These are phyloP conservation scores for Nyctalus aviator DNA, from an alignment of 2,797 vertebrate genomes.

Conservation along the genomic window DNA sequence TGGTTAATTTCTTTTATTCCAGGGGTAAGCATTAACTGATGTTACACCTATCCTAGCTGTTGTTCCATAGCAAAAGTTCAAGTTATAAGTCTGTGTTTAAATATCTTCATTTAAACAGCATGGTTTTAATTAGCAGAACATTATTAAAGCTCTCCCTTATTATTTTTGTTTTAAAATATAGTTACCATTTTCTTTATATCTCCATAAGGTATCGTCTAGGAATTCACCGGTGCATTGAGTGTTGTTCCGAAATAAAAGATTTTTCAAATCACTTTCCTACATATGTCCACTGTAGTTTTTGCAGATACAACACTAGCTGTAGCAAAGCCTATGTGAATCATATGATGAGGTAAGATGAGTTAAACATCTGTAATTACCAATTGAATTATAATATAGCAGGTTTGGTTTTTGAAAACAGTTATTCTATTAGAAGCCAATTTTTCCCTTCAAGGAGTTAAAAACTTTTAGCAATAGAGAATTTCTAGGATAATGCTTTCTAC, in stretches of 20 bases:
- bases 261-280: conserved; percentile 95
- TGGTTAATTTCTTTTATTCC: conserved; percentile 42
- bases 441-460: conserved; percentile 26
- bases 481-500: background rate
- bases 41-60: background rate
- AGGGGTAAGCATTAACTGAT: background rate
- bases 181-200: conserved; percentile 71
- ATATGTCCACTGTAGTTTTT: conserved; percentile 93
- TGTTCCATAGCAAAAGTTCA: conserved; percentile 28
- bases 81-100: conserved; percentile 14
- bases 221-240: conserved; percentile 95
- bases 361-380: conserved; percentile 62
- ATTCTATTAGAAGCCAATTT: conserved; percentile 1
- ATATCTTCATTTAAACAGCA: conserved; percentile 1
- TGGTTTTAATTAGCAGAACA: conserved; percentile 51
- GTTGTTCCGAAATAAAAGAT: conserved; percentile 91
- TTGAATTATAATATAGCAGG: conserved; percentile 59
- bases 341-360: conserved; percentile 93
- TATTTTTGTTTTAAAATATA: conserved; percentile 71
- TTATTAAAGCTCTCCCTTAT: conserved; percentile 9
- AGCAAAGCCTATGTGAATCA: conserved; percentile 96
- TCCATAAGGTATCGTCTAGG: conserved; percentile 87
- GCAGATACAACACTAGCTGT: conserved; percentile 97
- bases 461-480: background rate
- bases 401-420: conserved; percentile 57